Evolutionary conservation across 2,113 vertebrate genomes (phyloP).

Genomic region (Geococcyx californianus): DNA sequence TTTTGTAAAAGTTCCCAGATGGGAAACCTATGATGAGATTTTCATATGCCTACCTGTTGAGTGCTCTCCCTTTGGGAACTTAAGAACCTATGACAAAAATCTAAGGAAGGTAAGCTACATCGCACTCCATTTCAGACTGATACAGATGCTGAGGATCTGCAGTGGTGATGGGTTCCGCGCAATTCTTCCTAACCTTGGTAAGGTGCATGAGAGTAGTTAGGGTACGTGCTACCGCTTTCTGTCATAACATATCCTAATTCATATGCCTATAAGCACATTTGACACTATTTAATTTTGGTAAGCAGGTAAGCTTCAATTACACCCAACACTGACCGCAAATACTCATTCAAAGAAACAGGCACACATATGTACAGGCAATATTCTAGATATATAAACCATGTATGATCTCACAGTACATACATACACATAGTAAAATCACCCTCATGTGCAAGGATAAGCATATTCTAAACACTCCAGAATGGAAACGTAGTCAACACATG

Average conservation of each 20-base stretch:
- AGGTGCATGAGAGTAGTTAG: background rate
- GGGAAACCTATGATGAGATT: background rate
- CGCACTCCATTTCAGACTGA: background rate
- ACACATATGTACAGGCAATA: background rate
- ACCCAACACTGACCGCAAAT: background rate
- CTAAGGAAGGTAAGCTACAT: background rate
- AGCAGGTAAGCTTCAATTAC: background rate
- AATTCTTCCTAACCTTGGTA: background rate
- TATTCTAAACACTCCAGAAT: background rate
- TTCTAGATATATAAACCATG: background rate
- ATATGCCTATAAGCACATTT: background rate
- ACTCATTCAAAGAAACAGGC: background rate
- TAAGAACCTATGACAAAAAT: background rate
- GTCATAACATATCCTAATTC: background rate
- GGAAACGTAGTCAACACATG: background rate
- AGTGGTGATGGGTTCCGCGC: background rate
- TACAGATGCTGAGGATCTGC: background rate
- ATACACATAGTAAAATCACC: background rate
- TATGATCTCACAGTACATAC: background rate
- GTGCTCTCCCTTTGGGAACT: background rate
- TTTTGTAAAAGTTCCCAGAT: background rate
- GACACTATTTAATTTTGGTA: background rate
- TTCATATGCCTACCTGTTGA: background rate
- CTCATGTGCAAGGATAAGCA: background rate
- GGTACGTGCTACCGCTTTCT: background rate